Evolutionary conservation across 2,797 vertebrate genomes (phyloP), one percentile per base, ranked within the genome.

Genomic region (Gymnothorax reevesii): DNA sequence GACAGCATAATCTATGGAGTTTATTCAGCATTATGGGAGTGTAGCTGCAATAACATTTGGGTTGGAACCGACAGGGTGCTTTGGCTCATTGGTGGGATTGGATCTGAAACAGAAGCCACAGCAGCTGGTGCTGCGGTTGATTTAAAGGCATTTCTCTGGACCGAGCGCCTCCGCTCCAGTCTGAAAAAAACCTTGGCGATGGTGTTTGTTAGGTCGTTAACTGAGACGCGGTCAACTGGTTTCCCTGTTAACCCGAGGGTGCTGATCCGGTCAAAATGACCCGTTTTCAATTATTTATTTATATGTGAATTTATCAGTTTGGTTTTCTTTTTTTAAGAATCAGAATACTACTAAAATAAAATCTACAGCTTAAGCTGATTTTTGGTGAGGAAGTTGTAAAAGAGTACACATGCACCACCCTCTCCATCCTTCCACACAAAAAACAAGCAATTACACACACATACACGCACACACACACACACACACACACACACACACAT

Each of bases 51-150:
- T 85, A 83, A 80, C 57, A 27, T 66, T 87, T 87, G 66, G 83
- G 66, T 83, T 86, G 69, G 27, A 83, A 66, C 57, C 20, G 57
- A 27, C 57, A 80, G 79, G 57, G 83, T 85, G 83, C 80, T 88
- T 83, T 87, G 66, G 75, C 12, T 4, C 8, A 57, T 33, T 10
- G 62, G 49, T n/a, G 69, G 82, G 82, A 82, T 54, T 75, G 20
- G 52, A 57, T 1, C 79, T 87, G 86, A 85, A 87, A 90, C 57
- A 54, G 55, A 85, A 91, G 86, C 79, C 62, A 1, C 17, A 79
- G 87, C 91, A 91, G 88, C 89, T 90, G 90, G 83, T 10, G 7
- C 27, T 55, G 80, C 73, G 33, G 64, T 88, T 89, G 85, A 88
- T 89, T 85, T 87, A 84, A 89, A 87, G 69, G 83, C 54, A 86